Evolutionary conservation across 1,140 invertebrate genomes (phyloP).

Genomic region (Cataglyphis hispanica): DNA sequence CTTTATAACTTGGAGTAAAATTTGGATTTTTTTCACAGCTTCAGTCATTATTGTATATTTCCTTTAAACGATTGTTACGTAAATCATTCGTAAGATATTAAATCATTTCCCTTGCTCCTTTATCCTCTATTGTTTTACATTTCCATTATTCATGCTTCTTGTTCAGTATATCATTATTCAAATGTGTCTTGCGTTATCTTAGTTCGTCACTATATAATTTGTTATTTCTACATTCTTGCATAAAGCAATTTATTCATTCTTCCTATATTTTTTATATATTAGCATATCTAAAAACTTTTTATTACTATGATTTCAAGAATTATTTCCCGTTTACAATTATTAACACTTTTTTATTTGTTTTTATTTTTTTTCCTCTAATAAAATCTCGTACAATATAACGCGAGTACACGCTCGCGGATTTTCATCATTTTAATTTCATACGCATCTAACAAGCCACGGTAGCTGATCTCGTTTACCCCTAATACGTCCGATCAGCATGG

Average conservation of each 20-base stretch:
- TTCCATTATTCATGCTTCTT: conserved; percentile 62
- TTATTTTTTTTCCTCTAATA: background rate
- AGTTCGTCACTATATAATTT: conserved; percentile 38
- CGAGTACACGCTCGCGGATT: background rate
- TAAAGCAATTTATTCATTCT: background rate
- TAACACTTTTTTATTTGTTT: background rate
- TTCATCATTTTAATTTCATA: conserved; percentile 54
- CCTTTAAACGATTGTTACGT: conserved; percentile 32
- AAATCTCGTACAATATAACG: background rate
- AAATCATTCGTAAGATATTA: conserved; percentile 54
- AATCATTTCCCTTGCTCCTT: conserved; percentile 34
- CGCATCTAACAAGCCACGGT: conserved; percentile 38
- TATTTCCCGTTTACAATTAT: background rate
- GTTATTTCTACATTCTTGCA: conserved; percentile 46
- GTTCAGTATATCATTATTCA: conserved; percentile 64
- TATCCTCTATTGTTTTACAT: conserved; percentile 63
- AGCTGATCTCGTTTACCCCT: conserved; percentile 59
- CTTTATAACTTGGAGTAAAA: background rate
- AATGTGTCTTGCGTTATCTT: conserved; percentile 58
- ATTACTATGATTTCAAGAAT: background rate
- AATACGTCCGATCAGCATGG: conserved; percentile 70
- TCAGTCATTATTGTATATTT: conserved; percentile 26
- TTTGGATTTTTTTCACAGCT: background rate
- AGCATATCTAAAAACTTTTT: background rate
- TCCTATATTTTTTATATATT: background rate